Evolutionary conservation across 2,797 vertebrate genomes (phyloP), one percentile per base, ranked within the genome.

Genomic region (Cyclopterus lumpus): DNA sequence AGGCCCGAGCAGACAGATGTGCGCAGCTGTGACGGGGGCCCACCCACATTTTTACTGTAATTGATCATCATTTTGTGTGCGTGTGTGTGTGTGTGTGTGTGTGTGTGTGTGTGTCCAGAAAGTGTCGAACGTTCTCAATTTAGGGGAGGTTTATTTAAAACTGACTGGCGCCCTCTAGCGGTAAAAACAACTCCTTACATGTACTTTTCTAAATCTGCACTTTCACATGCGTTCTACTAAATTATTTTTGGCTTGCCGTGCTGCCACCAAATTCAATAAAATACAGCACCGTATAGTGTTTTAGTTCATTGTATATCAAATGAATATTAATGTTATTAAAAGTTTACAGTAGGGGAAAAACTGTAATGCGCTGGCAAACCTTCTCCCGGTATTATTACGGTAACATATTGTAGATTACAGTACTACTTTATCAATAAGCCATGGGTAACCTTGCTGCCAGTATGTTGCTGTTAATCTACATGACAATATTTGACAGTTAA

Each of bases 11-110:
- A 90, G 89, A 89, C 84, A 90, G 82, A 90, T 91, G 85, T 90
- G 80, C 26, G 26, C 90, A 92, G 90, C 91, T 92, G 89, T 83
- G 80, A 85, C 71, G 48, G 48, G 65, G 64, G 91, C 88, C 91
- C 89, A 91, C 89, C 88, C 91, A 90, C 91, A 86, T 67, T 79
- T 82, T 73, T 36, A 53, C 68, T 58, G 68, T 44, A 58, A 81
- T 83, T 75, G 82, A 90, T 86, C 73, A 60, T 58, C 53, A n/a
- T 30, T 51, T 12, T 51, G 20, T 40, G 71, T 28, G 57, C 11
- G 53, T 46, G 48, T 22, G 46, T 49, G n/a, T 22, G 46, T 5
- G 46, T 49, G 48, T 22, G n/a, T 22, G 48, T 22, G 46, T 22
- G 46, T 11, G 46, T 22, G 46, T 10, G 20, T 49, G 20, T 42